Evolutionary conservation across 2,113 vertebrate species (phyloP), one percentile per base, ranked within the genome.

Genomic region (Cyprinodon brontotheroides): DNA sequence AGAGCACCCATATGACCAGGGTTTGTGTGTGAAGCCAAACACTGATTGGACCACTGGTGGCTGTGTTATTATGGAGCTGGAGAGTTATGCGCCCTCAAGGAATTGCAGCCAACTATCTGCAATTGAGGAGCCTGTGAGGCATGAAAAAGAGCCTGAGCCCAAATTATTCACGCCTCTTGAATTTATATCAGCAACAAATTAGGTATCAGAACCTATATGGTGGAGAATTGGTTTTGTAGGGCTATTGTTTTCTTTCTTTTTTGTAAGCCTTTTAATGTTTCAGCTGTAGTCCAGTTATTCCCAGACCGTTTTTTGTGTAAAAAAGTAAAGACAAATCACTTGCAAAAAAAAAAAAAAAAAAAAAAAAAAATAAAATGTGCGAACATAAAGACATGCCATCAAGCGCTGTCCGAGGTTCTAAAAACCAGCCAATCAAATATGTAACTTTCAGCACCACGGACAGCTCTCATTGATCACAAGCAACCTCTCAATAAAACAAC

Each of bases 41-140:
- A 90, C 81, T 89, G 82, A 90, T 87, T 84, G 77, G 80, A 71
- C 72, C 71, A 73, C 78, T 75, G 81, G 62, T 78, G 83, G 86
- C 85, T 61, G 74, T 75, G 76, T 83, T 87, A 87, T 90, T 90
- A 92, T 89, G 89, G 90, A 83, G 71, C n/a, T 64, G 61, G 83
- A 88, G 89, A 92, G 78, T 92, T 92, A 90, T 89, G 74, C 81
- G 82, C 79, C 87, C 81, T 84, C 0, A 65, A 90, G 87, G 87
- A 91, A 86, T 88, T 86, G 74, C 83, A 80, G 79, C 82, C 86
- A 87, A 87, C 77, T 72, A 68, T 68, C 80, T 61, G 77, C 87
- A 83, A 92, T 78, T 82, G 90, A 91, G 83, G 82, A 77, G 74
- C 84, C 75, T 77, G 75, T 80, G 77, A 76, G 75, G 59, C 82